Evolutionary conservation across 1,140 invertebrate species (phyloP).

Genomic region (Melipona quadrifasciata): DNA sequence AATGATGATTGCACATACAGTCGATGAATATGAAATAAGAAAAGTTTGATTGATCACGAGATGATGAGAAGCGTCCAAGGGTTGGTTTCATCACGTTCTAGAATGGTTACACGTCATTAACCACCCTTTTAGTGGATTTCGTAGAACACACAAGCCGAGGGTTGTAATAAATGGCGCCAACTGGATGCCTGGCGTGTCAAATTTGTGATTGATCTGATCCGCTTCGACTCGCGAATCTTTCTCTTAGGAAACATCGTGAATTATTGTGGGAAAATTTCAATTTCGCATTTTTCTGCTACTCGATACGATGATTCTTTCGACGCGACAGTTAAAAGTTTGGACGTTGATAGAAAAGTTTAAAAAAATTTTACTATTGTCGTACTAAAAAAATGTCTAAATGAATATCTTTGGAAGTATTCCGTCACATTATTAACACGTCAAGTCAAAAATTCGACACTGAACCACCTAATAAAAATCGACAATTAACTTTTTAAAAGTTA

Average conservation of each 20-base stretch:
- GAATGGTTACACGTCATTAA: conserved; percentile 67
- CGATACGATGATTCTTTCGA: background rate
- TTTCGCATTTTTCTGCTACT: background rate
- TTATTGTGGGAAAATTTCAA: background rate
- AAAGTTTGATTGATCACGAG: conserved; percentile 54
- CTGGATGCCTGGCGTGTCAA: background rate
- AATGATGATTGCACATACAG: no score
- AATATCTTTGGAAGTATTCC: no score
- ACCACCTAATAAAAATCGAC: no score
- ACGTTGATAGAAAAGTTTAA: no score
- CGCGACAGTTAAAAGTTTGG: no score
- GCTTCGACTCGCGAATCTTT: background rate
- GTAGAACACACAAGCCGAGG: conserved; percentile 26
- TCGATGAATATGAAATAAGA: background rate
- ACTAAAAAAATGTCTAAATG: no score
- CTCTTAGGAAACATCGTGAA: background rate
- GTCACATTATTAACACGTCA: no score
- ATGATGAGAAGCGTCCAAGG: conserved; percentile 19
- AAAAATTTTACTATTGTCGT: no score
- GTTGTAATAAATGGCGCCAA: background rate
- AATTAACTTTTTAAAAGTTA: no score
- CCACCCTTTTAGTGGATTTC: conserved; percentile 62
- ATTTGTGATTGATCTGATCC: conserved; percentile 17
- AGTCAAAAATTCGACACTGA: no score
- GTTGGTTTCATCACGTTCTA: conserved; percentile 42